These are phyloP conservation scores for Tetanocera ferruginea DNA, from an alignment of 2,888 invertebrate genomes.

Conservation along the genomic window DNA sequence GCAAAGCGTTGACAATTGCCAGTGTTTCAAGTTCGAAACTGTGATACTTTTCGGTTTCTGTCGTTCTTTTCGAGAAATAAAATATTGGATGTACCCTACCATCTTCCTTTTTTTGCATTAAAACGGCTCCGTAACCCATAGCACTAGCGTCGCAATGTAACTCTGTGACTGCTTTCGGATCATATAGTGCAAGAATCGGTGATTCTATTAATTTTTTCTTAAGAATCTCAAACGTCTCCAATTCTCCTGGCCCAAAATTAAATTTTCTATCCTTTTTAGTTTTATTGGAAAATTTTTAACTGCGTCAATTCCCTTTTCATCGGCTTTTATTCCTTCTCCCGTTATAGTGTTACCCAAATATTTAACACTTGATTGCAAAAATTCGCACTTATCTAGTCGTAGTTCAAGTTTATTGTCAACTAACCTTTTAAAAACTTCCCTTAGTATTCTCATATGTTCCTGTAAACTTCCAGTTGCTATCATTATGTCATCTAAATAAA, in stretches of 20 bases:
- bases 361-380: constrained; percentile 20
- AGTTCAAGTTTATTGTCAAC: too few relatives aligned
- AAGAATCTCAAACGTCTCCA: constrained; percentile 22
- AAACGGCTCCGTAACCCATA: constrained; percentile 38
- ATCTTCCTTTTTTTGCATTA: constrained; percentile 34
- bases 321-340: constrained; percentile 22
- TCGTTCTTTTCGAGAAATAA: constrained; percentile 35
- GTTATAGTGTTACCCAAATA: constrained; percentile 34
- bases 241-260: constrained; percentile 1
- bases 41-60: neutral
- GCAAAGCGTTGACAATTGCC: too few relatives aligned
- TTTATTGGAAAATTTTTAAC: constrained; percentile 25
- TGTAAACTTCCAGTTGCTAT: constrained; percentile 27
- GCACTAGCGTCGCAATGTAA: constrained; percentile 39
- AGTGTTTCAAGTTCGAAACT: neutral
- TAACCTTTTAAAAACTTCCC: too few relatives aligned
- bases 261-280: constrained; percentile 29
- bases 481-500: constrained; percentile 39
- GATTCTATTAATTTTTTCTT: constrained; percentile 26
- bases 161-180: constrained; percentile 17
- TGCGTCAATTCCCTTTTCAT: constrained; percentile 25
- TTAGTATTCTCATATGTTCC: too few relatives aligned
- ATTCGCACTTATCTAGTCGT: constrained; percentile 6
- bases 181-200: constrained; percentile 22
- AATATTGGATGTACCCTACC: too few relatives aligned